These are phyloP conservation scores for Cepphus grylle DNA, from an alignment of 2,113 vertebrate genomes.

Conservation along the genomic window DNA sequence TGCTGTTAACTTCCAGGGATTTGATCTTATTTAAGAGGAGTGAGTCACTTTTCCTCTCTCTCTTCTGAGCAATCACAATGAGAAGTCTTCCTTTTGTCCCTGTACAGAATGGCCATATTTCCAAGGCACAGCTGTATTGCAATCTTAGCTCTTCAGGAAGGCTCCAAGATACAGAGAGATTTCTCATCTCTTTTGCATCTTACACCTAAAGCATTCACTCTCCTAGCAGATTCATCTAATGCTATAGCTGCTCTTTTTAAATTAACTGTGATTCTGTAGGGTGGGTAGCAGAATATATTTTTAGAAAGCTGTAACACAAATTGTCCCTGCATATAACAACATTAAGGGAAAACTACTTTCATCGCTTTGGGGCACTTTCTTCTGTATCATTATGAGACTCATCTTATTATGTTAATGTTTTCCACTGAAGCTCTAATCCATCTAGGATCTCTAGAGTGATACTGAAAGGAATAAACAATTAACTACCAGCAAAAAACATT, in stretches of 20 bases:
- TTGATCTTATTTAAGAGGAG: background rate
- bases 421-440: background rate
- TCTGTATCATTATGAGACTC: background rate
- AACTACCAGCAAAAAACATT: background rate
- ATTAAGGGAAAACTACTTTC: background rate
- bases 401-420: conserved; percentile 13
- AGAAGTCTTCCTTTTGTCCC: background rate
- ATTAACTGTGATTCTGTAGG: background rate
- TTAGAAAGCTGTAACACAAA: background rate
- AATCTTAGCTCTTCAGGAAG: background rate
- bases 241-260: background rate
- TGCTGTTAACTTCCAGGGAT: background rate
- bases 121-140: background rate
- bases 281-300: background rate
- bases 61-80: background rate
- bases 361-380: background rate
- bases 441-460: background rate
- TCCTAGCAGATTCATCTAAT: background rate
- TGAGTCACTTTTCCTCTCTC: background rate
- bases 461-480: conserved; percentile 1
- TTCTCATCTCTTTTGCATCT: background rate
- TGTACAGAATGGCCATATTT: background rate
- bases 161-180: background rate
- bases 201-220: background rate
- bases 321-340: background rate